Base-by-base conservation (phyloP, 2,888 invertebrate species). In the Mythimna impura region DNA sequence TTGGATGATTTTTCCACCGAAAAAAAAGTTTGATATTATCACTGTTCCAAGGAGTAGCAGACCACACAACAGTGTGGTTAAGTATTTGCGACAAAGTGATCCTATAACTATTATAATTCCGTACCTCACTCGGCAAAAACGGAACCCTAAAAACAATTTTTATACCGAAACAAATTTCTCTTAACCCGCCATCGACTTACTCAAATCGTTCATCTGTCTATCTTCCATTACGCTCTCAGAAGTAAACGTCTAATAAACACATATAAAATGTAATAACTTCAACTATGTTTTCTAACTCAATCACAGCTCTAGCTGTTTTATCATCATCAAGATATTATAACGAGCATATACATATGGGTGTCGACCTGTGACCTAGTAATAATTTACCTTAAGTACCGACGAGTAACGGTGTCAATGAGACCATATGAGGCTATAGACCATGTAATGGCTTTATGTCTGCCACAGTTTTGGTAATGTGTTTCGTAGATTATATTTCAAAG, bases 291-390 rank as follows among this genome's bases (percentile, higher is more conserved):
- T 71, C 54, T 69, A 71, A 76, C 78, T 85, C 73, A 80, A 82
- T 80, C 78, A 78, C 66, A 63, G 36, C 63, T 63, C 52, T 65
- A 30, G 40, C 75, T 73, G 78, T 87, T 85, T 86, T 85, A 85
- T 86, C 83, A 65, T 72, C 70, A 78, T 80, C 78, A 72, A 71
- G 50, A 12, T 69, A 70, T 73, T 82, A 68, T 77, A 84, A 82
- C 82, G 78, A 81, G 43, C 43, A n/a, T 6, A 63, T 71, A 78
- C 72, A 76, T 72, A 81, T 83, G 80, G 74, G 76, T 47, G 60
- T 66, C 76, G 73, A 88, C 88, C 88, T 86, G 64, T 81, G 86
- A 85, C 88, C 85, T 86, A 76, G 81, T 83, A 83, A 85, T 87
- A 87, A 82, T 86, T 87, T 81, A 87, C 81, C 70, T 80, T 80